Conservation (phyloP, 2,888 invertebrate genomes). For the Helicoverpa assulta region DNA sequence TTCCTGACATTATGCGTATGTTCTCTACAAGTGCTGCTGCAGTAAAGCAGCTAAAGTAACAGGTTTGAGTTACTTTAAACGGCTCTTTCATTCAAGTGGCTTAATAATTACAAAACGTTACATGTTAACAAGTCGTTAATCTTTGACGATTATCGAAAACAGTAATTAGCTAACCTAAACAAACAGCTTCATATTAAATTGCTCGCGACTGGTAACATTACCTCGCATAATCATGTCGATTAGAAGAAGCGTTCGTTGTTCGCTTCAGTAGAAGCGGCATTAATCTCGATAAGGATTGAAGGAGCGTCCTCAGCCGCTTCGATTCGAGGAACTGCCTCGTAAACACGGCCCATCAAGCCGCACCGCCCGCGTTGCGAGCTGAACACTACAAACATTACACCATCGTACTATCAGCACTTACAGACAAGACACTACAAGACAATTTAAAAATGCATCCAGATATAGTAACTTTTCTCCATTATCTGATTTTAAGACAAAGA, state of each 20-base stretch:
- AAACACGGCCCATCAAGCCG: constrained; percentile 38
- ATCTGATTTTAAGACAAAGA: constrained; percentile 10
- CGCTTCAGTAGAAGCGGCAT: constrained; percentile 47
- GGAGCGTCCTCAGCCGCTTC: constrained; percentile 28
- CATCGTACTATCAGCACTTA: constrained; percentile 2
- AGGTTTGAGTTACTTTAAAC: too few relatives aligned
- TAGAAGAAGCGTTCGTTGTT: constrained; percentile 45
- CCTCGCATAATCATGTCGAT: constrained; percentile 22
- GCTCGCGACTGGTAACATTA: constrained; percentile 4
- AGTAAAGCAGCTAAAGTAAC: too few relatives aligned
- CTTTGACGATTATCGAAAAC: too few relatives aligned
- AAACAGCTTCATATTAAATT: constrained; percentile 23
- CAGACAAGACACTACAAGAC: too few relatives aligned
- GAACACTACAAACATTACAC: neutral
- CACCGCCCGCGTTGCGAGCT: constrained; percentile 15
- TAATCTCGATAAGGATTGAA: constrained; percentile 54
- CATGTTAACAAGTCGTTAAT: too few relatives aligned
- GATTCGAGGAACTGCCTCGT: constrained; percentile 47
- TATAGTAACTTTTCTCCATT: constrained; percentile 7
- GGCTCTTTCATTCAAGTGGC: too few relatives aligned
- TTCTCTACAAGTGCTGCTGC: too few relatives aligned
- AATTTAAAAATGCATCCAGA: neutral
- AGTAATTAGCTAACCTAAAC: neutral
- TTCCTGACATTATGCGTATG: neutral
- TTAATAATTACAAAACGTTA: too few relatives aligned